Percentiles rank a stretch among this genome's conserved stretches.
These are phyloP conservation scores for Pteronura brasiliensis DNA, from an alignment of 2,113 vertebrate genomes.

Conservation along the genomic window DNA sequence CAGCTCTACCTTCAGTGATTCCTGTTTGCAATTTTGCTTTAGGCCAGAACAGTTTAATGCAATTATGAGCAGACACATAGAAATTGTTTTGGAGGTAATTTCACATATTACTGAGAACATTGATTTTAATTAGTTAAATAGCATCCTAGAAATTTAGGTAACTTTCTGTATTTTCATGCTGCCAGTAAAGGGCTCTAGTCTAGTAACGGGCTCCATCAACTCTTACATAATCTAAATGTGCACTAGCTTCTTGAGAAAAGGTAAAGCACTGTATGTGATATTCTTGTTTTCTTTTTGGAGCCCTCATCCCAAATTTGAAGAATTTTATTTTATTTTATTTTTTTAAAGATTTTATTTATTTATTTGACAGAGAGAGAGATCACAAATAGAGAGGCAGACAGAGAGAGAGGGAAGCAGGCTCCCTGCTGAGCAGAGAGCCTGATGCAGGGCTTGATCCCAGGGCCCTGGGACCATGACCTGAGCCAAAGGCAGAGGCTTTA, in stretches of 20 bases:
- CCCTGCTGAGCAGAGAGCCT: too few relatives aligned
- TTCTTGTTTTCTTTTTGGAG: neutral
- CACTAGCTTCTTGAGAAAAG: neutral
- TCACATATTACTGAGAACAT: slow-evolving; percentile 7
- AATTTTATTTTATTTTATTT: neutral
- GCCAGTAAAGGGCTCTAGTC: neutral
- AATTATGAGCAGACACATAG: slow-evolving; percentile 31
- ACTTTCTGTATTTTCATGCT: neutral
- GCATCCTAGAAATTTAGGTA: slow-evolving; percentile 7
- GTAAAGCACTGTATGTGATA: neutral
- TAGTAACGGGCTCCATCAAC: neutral
- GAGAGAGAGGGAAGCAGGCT: too few relatives aligned
- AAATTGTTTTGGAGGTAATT: slow-evolving; percentile 47
- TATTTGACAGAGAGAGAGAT: too few relatives aligned
- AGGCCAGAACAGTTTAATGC: slow-evolving; percentile 34
- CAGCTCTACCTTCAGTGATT: neutral
- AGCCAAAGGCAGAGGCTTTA: too few relatives aligned
- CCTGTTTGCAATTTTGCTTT: slow-evolving; percentile 8
- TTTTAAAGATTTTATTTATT: too few relatives aligned
- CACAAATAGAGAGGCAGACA: too few relatives aligned
- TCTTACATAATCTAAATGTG: neutral
- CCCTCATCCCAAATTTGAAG: neutral
- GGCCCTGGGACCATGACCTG: too few relatives aligned
- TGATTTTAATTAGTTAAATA: slow-evolving; percentile 45
- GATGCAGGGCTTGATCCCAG: too few relatives aligned